A percentile compares a stretch with the other conserved stretches of the same genome.
Evolutionary conservation across 2,888 invertebrate genomes (phyloP).

Genomic region (Caradrina clavipalpis): DNA sequence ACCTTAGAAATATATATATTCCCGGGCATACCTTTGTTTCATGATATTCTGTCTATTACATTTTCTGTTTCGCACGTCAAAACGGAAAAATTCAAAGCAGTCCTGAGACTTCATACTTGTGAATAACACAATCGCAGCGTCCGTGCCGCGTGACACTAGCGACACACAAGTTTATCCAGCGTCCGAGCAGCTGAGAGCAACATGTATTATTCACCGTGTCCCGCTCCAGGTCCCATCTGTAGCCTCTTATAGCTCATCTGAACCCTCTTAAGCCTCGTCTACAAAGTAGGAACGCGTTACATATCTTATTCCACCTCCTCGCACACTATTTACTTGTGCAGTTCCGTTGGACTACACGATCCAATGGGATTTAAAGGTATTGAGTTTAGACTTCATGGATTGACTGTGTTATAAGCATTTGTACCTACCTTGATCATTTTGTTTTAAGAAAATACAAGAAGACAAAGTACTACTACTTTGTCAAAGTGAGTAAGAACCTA

Average conservation of each 20-base stretch:
- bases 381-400: slow-evolving; percentile 8
- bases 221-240: slow-evolving; percentile 44
- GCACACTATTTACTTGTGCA: slow-evolving; percentile 37
- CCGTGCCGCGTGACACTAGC: background rate
- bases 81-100: slow-evolving; percentile 1
- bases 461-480: background rate
- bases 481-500: background rate
- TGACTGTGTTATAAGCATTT: no score
- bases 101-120: background rate
- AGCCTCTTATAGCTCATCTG: slow-evolving; percentile 17
- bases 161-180: slow-evolving; percentile 48
- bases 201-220: slow-evolving; percentile 69
- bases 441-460: background rate
- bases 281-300: slow-evolving; percentile 55
- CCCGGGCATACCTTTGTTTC: background rate
- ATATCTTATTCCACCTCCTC: slow-evolving; percentile 56
- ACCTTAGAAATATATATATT: background rate
- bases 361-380: slow-evolving; percentile 21
- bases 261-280: slow-evolving; percentile 24
- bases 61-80: no score
- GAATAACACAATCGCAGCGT: slow-evolving; percentile 7
- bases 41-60: background rate
- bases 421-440: no score
- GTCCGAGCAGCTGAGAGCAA: slow-evolving; percentile 50
- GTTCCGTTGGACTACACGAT: slow-evolving; percentile 20